Conservation (phyloP, 2,888 invertebrate species). For the Actias luna region DNA sequence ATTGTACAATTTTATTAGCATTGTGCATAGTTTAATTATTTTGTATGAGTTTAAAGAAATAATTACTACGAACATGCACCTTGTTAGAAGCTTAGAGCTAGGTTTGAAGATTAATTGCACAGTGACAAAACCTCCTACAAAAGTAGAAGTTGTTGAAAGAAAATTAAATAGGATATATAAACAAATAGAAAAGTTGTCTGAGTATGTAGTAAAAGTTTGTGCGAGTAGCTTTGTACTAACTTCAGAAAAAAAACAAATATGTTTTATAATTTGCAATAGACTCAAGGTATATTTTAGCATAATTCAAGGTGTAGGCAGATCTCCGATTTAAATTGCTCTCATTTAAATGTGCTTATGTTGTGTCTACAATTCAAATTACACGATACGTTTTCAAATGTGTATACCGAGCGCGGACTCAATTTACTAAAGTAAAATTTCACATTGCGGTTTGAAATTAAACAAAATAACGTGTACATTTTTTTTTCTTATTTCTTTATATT, state of each 20-base stretch:
- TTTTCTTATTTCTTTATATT: neutral
- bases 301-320: neutral
- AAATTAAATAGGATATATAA: no score
- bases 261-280: neutral
- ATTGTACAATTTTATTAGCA: no score
- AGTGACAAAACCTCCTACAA: no score
- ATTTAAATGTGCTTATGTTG: neutral
- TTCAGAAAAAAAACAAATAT: neutral
- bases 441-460: neutral
- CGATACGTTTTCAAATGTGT: neutral
- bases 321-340: slow-evolving; percentile 2
- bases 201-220: neutral
- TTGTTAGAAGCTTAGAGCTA: no score
- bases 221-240: neutral
- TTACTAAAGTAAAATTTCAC: neutral
- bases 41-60: no score
- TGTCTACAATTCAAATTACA: slow-evolving; percentile 3
- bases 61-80: no score
- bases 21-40: no score
- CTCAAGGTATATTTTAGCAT: neutral
- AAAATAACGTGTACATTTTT: neutral
- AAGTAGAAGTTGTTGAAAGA: no score
- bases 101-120: no score
- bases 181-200: neutral
- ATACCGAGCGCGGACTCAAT: slow-evolving; percentile 1